A percentile compares a stretch with the other conserved stretches of the same genome.
Conservation (phyloP, 23 tunicate species). For the Styela clava region DNA sequence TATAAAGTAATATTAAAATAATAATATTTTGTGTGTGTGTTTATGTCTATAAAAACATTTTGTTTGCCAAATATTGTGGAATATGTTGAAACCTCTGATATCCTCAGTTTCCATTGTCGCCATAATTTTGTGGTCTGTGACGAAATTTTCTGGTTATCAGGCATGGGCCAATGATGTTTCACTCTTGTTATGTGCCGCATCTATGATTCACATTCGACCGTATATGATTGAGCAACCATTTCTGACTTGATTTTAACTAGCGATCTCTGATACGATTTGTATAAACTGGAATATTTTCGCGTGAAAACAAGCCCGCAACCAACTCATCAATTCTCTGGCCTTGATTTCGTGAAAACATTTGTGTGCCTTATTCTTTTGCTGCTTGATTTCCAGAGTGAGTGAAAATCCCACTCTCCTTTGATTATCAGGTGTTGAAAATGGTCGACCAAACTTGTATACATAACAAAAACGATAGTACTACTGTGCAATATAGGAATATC, state of each 20-base stretch:
- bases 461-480: not conserved
- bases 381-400: not conserved
- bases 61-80: not conserved
- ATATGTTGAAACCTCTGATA: not conserved
- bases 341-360: not conserved
- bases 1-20: too few species aligned
- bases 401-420: too few species aligned
- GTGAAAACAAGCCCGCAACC: too few species aligned
- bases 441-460: not conserved
- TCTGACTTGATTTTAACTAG: too few species aligned
- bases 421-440: too few species aligned
- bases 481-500: constrained; percentile 24
- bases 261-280: too few species aligned
- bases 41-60: too few species aligned
- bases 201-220: too few species aligned
- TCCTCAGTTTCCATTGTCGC: not conserved
- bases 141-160: too few species aligned
- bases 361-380: not conserved
- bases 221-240: too few species aligned
- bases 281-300: too few species aligned
- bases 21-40: not conserved
- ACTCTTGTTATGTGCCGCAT: not conserved
- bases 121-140: not conserved
- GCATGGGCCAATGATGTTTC: not conserved
- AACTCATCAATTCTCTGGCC: too few species aligned